Percentiles rank a stretch among this genome's conserved stretches.
These are phyloP conservation scores for Nomada hirtipes DNA, from an alignment of 2,888 invertebrate genomes.

Conservation along the genomic window DNA sequence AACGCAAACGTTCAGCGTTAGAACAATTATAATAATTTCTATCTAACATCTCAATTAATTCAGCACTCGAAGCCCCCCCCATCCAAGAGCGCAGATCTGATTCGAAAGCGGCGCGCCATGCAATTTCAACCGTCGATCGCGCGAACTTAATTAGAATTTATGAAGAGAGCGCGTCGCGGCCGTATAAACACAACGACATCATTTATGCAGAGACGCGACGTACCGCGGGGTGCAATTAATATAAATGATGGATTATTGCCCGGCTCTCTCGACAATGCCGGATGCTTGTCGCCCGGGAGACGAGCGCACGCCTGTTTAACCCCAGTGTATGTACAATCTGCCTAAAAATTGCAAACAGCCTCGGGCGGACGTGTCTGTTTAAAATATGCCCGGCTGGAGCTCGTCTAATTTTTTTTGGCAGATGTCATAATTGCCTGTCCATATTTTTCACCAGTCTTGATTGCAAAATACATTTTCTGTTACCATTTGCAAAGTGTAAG, in stretches of 20 bases:
- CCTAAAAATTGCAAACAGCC: slow-evolving; percentile 44
- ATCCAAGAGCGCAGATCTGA: slow-evolving; percentile 1
- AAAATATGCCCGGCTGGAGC: slow-evolving; percentile 26
- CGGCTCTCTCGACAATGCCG: slow-evolving; percentile 69
- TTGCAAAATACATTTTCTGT: slow-evolving; percentile 32
- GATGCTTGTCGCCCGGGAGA: slow-evolving; percentile 63
- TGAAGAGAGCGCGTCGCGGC: slow-evolving; percentile 76
- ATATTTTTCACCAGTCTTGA: neutral
- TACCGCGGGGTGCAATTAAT: slow-evolving; percentile 81
- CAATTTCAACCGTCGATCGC: slow-evolving; percentile 75
- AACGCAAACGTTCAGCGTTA: neutral
- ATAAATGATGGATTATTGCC: slow-evolving; percentile 82
- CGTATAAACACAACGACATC: slow-evolving; percentile 78
- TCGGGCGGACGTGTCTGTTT: neutral
- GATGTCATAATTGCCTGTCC: neutral
- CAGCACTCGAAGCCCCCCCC: neutral
- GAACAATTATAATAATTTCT: neutral
- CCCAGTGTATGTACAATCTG: slow-evolving; percentile 41
- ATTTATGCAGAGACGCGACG: slow-evolving; percentile 76
- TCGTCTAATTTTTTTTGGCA: neutral
- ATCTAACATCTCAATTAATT: neutral
- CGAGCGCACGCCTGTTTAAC: slow-evolving; percentile 49
- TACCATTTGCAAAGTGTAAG: neutral
- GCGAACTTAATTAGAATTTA: slow-evolving; percentile 82
- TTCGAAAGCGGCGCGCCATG: slow-evolving; percentile 41